These are phyloP conservation scores for Balearica regulorum DNA, from an alignment of 2,797 vertebrate species.

Conservation along the genomic window DNA sequence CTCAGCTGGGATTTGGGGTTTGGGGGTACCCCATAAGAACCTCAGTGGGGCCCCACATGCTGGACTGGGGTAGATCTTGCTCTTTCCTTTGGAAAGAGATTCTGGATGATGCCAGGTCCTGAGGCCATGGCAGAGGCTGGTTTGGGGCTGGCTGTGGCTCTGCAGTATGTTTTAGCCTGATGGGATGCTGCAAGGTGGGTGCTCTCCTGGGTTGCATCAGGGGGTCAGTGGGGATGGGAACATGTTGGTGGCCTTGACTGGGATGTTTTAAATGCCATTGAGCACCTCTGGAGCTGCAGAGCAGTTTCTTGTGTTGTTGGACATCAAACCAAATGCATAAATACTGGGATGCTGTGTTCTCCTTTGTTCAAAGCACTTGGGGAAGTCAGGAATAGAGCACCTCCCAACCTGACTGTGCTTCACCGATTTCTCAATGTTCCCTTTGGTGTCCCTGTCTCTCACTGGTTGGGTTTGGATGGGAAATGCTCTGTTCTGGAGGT, in stretches of 20 bases:
- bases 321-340: not conserved
- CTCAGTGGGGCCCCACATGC: accelerated
- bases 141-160: not conserved
- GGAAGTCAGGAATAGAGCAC: not conserved
- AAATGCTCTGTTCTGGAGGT: not conserved
- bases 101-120: not conserved
- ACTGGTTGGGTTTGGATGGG: not conserved
- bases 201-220: not conserved
- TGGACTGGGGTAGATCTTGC: not conserved
- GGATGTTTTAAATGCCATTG: not conserved
- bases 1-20: not conserved
- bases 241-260: not conserved
- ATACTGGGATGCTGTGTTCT: not conserved
- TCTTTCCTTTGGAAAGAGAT: not conserved
- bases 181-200: not conserved
- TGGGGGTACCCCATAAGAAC: not conserved
- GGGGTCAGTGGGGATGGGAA: not conserved
- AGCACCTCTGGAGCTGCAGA: not conserved
- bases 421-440: not conserved
- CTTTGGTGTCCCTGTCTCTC: accelerated
- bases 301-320: not conserved
- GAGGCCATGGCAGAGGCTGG: not conserved
- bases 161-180: not conserved
- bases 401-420: not conserved
- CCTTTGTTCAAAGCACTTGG: not conserved